phyloP scores from a whole-genome alignment of 2,113 vertebrate genomes.

The Chloroceryle aenea region DNA sequence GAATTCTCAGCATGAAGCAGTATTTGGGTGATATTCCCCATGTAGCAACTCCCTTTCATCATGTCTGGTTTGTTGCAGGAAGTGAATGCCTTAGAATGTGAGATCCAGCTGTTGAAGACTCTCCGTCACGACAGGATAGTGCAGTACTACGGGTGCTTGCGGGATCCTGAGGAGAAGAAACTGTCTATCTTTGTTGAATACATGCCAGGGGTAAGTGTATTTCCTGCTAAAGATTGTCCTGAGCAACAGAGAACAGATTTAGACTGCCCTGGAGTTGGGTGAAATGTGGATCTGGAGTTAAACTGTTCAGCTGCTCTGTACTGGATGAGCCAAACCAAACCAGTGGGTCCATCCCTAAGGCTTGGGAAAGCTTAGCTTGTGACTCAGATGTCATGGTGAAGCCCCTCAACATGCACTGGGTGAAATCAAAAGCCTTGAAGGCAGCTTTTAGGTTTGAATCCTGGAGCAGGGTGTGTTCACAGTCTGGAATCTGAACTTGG shows the following conservation, averaged over 20 bases:
- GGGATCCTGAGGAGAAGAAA: conserved; percentile 86
- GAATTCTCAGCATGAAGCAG: background rate
- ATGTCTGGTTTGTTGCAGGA: conserved; percentile 73
- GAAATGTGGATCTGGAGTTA: background rate
- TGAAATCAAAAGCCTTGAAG: background rate
- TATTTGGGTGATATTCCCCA: background rate
- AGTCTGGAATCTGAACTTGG: conserved; percentile 23
- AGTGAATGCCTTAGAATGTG: conserved; percentile 92
- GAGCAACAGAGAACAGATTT: background rate
- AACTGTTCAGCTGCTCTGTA: background rate
- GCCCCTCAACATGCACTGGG: background rate
- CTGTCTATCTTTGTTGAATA: conserved; percentile 93
- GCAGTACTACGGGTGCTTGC: conserved; percentile 89
- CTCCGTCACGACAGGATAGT: conserved; percentile 89
- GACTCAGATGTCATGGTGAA: background rate
- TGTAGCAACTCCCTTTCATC: background rate
- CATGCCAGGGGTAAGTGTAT: conserved; percentile 88
- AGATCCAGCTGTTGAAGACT: conserved; percentile 93
- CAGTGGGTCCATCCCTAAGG: background rate
- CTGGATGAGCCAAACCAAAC: background rate
- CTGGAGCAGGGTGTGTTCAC: conserved; percentile 28
- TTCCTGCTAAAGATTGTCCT: background rate
- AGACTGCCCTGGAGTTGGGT: background rate
- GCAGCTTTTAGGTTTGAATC: conserved; percentile 19
- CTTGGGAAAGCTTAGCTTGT: background rate